These are phyloP conservation scores for Tachysurus fulvidraco DNA, from an alignment of 2,113 vertebrate genomes.

Conservation along the genomic window DNA sequence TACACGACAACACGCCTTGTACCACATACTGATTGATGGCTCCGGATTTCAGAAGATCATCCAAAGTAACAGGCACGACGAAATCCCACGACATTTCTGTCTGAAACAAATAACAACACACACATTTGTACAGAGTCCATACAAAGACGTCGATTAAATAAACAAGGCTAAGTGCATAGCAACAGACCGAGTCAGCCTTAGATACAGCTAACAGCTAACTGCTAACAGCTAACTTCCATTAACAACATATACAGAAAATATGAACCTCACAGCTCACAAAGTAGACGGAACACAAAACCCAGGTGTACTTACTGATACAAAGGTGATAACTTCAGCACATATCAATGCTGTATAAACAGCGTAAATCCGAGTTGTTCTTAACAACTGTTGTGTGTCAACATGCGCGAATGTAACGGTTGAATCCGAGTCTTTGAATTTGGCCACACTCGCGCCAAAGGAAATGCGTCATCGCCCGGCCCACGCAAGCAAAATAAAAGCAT, in stretches of 20 bases:
- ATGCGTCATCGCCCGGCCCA: conserved; percentile 37
- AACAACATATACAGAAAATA: not conserved
- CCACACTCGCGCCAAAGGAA: conserved; percentile 54
- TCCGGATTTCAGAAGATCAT: conserved; percentile 80
- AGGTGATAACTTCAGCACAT: not conserved
- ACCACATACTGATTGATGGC: conserved; percentile 86
- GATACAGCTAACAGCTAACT: not conserved
- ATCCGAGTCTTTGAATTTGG: conserved; percentile 45
- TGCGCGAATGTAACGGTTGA: not conserved
- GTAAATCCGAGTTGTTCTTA: not conserved
- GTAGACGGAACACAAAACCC: too few species aligned
- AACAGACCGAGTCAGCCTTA: not conserved
- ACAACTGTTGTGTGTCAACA: not conserved
- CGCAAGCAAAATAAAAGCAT: not conserved
- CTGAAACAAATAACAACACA: not conserved
- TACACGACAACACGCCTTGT: conserved; percentile 76
- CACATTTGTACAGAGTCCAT: not conserved
- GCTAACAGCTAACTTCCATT: not conserved
- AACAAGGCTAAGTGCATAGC: not conserved
- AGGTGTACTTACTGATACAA: not conserved
- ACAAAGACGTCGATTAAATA: not conserved
- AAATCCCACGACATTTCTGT: conserved; percentile 82
- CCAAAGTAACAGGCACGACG: conserved; percentile 75
- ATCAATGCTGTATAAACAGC: not conserved
- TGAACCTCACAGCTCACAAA: not conserved